A percentile compares a stretch with the other conserved stretches of the same genome.
These are phyloP conservation scores for Oscheius myriophilus DNA, from an alignment of 2,888 invertebrate genomes.

Conservation along the genomic window DNA sequence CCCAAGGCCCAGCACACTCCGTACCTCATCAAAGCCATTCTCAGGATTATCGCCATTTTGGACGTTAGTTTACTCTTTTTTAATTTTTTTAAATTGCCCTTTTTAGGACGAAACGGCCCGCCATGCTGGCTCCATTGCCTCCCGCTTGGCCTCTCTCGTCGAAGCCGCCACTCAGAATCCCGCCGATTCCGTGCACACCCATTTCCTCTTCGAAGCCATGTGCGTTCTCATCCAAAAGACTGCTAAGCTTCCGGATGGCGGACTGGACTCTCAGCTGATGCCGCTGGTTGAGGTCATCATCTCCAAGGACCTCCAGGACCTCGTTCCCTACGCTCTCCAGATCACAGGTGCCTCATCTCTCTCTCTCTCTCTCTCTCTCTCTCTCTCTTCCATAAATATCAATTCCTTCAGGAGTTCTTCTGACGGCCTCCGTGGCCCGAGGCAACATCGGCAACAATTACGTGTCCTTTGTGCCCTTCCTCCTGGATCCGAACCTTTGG, in stretches of 20 bases:
- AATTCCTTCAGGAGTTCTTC: conserved; percentile 43
- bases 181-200: conserved; percentile 95
- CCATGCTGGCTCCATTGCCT: conserved; percentile 57
- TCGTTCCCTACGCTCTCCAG: conserved; percentile 98
- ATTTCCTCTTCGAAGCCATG: conserved; percentile 94
- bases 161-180: conserved; percentile 72
- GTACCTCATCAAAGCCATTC: conserved; percentile 90
- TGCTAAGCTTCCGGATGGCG: conserved; percentile 53
- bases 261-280: conserved; percentile 84
- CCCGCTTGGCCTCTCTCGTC: conserved; percentile 53
- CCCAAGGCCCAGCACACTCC: conserved; percentile 87
- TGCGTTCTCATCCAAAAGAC: conserved; percentile 77
- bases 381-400: neutral
- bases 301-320: conserved; percentile 87
- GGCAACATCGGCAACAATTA: conserved; percentile 80
- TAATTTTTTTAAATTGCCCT: neutral
- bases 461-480: conserved; percentile 86
- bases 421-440: conserved; percentile 40
- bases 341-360: conserved; percentile 74
- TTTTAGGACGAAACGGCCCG: conserved; percentile 52
- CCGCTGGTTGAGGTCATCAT: conserved; percentile 94
- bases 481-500: conserved; percentile 89
- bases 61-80: conserved; percentile 50
- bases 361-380: neutral
- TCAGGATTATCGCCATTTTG: conserved; percentile 61